Conservation (phyloP, 2,888 invertebrate genomes). For the Melanophora roralis region DNA sequence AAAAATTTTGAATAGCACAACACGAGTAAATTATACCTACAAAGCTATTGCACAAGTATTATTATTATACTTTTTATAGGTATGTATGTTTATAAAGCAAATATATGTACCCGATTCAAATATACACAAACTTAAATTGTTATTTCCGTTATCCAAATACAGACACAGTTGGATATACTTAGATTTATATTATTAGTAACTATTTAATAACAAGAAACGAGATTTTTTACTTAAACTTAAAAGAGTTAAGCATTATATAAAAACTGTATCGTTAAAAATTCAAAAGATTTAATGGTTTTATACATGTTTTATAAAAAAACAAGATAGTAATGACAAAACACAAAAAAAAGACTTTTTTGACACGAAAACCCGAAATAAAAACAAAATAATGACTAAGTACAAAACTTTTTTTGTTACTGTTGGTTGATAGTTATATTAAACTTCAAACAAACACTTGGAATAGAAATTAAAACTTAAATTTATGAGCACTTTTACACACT, state of each 20-base stretch:
- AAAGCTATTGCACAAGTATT: not conserved
- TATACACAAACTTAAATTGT: slow-evolving; percentile 24
- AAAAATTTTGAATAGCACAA: not conserved
- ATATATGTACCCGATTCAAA: slow-evolving; percentile 16
- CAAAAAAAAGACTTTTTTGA: not conserved
- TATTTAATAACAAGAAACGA: too few species aligned
- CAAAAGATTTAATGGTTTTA: too few species aligned
- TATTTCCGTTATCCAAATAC: slow-evolving; percentile 25
- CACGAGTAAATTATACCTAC: not conserved
- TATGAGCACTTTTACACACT: not conserved
- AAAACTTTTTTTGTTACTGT: slow-evolving; percentile 13
- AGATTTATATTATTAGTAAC: too few species aligned
- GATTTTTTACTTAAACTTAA: too few species aligned
- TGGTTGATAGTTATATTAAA: slow-evolving; percentile 12
- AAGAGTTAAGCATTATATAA: too few species aligned
- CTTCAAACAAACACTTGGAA: slow-evolving; percentile 26
- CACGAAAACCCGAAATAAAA: not conserved
- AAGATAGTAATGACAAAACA: too few species aligned
- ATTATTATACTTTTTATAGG: too few species aligned
- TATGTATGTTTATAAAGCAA: too few species aligned
- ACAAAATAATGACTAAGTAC: slow-evolving; percentile 2
- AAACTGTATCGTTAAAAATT: too few species aligned
- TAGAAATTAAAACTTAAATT: not conserved
- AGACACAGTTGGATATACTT: not conserved
- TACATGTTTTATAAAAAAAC: too few species aligned